phyloP scores from a whole-genome alignment of 2,888 invertebrate genomes.

The Agonopterix heracliana region DNA sequence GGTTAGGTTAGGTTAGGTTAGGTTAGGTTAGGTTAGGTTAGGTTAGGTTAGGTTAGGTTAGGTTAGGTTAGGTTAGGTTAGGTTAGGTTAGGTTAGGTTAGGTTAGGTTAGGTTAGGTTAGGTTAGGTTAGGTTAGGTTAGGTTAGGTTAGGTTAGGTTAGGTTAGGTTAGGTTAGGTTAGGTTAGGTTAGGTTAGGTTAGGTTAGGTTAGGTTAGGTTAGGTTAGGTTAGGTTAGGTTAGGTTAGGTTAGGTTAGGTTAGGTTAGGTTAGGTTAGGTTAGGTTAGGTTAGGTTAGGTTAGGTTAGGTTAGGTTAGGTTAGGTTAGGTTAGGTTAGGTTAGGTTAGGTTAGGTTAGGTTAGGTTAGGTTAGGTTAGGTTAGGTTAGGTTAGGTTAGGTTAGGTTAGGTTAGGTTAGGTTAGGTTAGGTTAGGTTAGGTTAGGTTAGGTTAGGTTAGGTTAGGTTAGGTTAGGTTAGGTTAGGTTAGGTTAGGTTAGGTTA shows the following conservation, averaged over 20 bases:
- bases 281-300: slow-evolving; percentile 13
- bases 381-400: slow-evolving; percentile 14
- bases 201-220: slow-evolving; percentile 13
- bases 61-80: slow-evolving; percentile 16
- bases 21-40: slow-evolving; percentile 14
- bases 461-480: slow-evolving; percentile 12
- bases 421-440: slow-evolving; percentile 14
- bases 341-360: slow-evolving; percentile 12
- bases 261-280: slow-evolving; percentile 14
- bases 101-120: slow-evolving; percentile 14
- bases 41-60: slow-evolving; percentile 15
- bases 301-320: slow-evolving; percentile 12
- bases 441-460: slow-evolving; percentile 14
- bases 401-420: slow-evolving; percentile 13
- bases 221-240: slow-evolving; percentile 14
- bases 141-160: slow-evolving; percentile 15
- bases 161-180: slow-evolving; percentile 16
- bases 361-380: slow-evolving; percentile 11
- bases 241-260: slow-evolving; percentile 16
- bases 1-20: slow-evolving; percentile 13
- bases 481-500: slow-evolving; percentile 10
- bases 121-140: slow-evolving; percentile 16
- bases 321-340: slow-evolving; percentile 13
- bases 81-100: slow-evolving; percentile 16
- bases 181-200: slow-evolving; percentile 15